These are phyloP conservation scores for Bombylius discolor DNA, from an alignment of 2,888 invertebrate species.

Conservation along the genomic window DNA sequence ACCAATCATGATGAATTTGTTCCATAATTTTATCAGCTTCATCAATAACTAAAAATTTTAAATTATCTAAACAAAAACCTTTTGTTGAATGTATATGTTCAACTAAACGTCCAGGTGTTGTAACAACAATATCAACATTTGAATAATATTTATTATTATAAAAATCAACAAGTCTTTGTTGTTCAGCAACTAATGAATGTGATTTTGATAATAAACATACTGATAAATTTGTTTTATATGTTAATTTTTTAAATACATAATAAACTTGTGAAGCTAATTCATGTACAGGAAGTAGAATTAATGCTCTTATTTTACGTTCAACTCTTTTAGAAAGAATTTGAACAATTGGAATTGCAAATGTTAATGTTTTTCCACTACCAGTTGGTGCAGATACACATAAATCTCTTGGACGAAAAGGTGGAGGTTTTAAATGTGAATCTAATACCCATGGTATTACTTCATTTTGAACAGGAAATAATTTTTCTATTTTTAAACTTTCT, in stretches of 20 bases:
- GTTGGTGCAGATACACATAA: constrained; percentile 95
- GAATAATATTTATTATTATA: constrained; percentile 32
- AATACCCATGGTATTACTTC: constrained; percentile 66
- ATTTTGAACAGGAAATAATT: constrained; percentile 77
- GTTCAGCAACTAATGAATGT: constrained; percentile 52
- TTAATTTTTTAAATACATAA: constrained; percentile 64
- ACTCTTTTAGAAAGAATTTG: constrained; percentile 52
- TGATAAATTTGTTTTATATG: constrained; percentile 51
- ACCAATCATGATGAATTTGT: constrained; percentile 83
- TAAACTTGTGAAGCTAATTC: constrained; percentile 84
- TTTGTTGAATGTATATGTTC: constrained; percentile 79
- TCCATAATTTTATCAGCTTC: constrained; percentile 95
- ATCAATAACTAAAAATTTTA: constrained; percentile 80
- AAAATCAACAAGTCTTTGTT: constrained; percentile 45
- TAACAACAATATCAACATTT: constrained; percentile 70
- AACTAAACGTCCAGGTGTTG: constrained; percentile 85
- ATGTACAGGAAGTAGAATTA: constrained; percentile 86
- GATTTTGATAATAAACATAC: constrained; percentile 59
- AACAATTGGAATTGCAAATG: constrained; percentile 84
- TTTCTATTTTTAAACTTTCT: constrained; percentile 53
- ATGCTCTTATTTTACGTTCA: constrained; percentile 58
- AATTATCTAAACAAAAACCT: constrained; percentile 57
- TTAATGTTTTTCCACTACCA: constrained; percentile 92
- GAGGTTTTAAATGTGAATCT: constrained; percentile 44
- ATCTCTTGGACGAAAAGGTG: constrained; percentile 65